Evolutionary conservation across 2,797 vertebrate species (phyloP).

Genomic region (Eidolon dupreanum): DNA sequence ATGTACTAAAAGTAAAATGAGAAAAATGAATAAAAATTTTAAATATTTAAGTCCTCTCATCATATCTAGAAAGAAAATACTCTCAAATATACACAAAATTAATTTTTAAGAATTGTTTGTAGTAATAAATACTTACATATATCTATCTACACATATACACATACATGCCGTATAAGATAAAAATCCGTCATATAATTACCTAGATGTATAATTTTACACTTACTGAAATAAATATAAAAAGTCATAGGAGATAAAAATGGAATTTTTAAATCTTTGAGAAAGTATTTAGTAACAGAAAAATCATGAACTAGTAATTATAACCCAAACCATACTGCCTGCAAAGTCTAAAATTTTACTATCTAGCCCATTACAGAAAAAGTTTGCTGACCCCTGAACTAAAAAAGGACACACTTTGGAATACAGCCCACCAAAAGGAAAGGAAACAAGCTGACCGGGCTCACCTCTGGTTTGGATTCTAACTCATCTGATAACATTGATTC

Average conservation of each 20-base stretch:
- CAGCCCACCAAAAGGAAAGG: background rate
- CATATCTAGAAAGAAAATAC: constrained; percentile 47
- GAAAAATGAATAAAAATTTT: constrained; percentile 52
- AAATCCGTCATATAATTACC: constrained; percentile 3
- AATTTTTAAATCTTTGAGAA: constrained; percentile 48
- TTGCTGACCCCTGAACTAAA: background rate
- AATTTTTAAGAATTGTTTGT: background rate
- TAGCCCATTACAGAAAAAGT: constrained; percentile 4
- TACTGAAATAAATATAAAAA: constrained; percentile 47
- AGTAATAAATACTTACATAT: background rate
- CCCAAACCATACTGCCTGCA: background rate
- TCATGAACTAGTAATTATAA: constrained; percentile 25
- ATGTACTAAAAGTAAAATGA: constrained; percentile 39
- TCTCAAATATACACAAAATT: constrained; percentile 43
- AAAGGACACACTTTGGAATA: background rate
- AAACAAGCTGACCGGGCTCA: constrained; percentile 80
- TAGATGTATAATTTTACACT: constrained; percentile 19
- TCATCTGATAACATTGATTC: constrained; percentile 99
- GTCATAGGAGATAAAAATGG: constrained; percentile 2
- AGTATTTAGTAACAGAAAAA: constrained; percentile 23
- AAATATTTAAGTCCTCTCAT: constrained; percentile 26
- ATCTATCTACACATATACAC: background rate
- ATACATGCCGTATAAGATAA: background rate
- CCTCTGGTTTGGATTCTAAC: constrained; percentile 99
- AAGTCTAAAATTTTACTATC: constrained; percentile 33